Percentiles rank a stretch among this genome's conserved stretches.
phyloP scores from a whole-genome alignment of 2,797 vertebrate species.

The Tragelaphus oryx region DNA sequence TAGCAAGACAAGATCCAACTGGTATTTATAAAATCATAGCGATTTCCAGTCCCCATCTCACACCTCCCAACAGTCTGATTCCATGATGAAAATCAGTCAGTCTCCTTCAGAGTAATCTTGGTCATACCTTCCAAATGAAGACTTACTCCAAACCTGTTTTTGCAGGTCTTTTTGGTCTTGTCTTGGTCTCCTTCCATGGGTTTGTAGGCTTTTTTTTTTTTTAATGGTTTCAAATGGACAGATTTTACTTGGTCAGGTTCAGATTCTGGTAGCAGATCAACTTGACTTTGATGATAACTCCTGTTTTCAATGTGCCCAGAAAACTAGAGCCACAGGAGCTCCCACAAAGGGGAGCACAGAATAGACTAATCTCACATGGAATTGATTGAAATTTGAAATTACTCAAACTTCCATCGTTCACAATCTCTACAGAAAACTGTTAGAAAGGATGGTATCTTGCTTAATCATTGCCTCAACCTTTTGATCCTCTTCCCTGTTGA shows the following conservation, averaged over 20 bases:
- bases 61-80: neutral
- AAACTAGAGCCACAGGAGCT: neutral
- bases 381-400: constrained; percentile 37
- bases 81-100: neutral
- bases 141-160: neutral
- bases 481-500: constrained; percentile 73
- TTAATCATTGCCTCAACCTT: constrained; percentile 72
- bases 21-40: neutral
- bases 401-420: constrained; percentile 32
- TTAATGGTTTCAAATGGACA: neutral
- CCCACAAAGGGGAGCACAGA: neutral
- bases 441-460: constrained; percentile 69
- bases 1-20: neutral
- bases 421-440: constrained; percentile 69
- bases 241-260: neutral
- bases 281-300: neutral
- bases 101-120: neutral
- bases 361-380: neutral
- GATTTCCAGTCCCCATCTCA: neutral
- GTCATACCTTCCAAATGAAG: neutral
- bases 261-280: neutral
- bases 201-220: neutral
- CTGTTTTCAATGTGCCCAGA: neutral
- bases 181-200: neutral
- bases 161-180: neutral